A percentile compares a stretch with the other conserved stretches of the same genome.
These are phyloP conservation scores for Apodemia hepburni DNA, from an alignment of 2,888 invertebrate species.

Conservation along the genomic window DNA sequence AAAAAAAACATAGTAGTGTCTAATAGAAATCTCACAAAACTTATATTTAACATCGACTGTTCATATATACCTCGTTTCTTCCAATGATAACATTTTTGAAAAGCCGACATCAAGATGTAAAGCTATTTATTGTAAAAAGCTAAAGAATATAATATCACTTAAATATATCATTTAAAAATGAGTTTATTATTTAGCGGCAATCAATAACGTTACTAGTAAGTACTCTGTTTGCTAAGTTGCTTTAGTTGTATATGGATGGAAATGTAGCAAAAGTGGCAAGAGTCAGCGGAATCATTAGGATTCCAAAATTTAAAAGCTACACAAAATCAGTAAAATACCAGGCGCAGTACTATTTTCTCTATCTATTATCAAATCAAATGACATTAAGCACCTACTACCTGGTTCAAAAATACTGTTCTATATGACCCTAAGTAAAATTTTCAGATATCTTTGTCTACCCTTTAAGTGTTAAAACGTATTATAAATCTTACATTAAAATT, in stretches of 20 bases:
- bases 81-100: constrained; percentile 75
- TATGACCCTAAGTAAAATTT: constrained; percentile 71
- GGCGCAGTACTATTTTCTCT: constrained; percentile 59
- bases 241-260: constrained; percentile 70
- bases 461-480: constrained; percentile 46
- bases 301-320: constrained; percentile 59
- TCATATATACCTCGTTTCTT: constrained; percentile 74
- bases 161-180: constrained; percentile 59
- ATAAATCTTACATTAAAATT: constrained; percentile 47
- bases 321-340: constrained; percentile 61
- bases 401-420: constrained; percentile 68
- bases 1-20: constrained; percentile 33
- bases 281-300: constrained; percentile 53
- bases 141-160: constrained; percentile 66
- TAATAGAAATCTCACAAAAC: constrained; percentile 48
- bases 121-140: constrained; percentile 67
- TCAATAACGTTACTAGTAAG: constrained; percentile 57
- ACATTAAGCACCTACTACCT: constrained; percentile 69
- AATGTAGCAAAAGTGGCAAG: constrained; percentile 71
- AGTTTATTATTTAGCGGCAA: constrained; percentile 56
- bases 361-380: constrained; percentile 63
- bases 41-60: constrained; percentile 66
- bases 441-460: constrained; percentile 51
- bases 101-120: constrained; percentile 77
- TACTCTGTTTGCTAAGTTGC: constrained; percentile 55